Evolutionary conservation across 2,888 invertebrate species (phyloP), one percentile per base, ranked within the genome.

Genomic region (Philhelius pedissequus): DNA sequence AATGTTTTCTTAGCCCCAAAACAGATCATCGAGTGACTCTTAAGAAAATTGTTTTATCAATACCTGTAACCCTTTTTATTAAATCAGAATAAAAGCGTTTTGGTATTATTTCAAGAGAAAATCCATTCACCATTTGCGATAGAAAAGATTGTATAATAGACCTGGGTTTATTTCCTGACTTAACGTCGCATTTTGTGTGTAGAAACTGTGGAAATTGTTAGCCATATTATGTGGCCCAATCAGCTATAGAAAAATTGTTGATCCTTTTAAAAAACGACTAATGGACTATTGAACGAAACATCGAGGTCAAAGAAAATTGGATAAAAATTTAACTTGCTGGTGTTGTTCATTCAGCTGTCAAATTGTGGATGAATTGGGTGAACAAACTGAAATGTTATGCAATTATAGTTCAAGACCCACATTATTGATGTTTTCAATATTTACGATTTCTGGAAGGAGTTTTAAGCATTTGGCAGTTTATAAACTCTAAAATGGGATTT

Each of bases 191-290:
- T 25, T 27, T 25, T 27, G 30, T 62, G 40, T 43, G 62, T 43
- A 62, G 43, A 32, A 52, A 68, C 40, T 22, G 60, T 20, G 18
- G 13, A 40, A 64, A 71, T 64, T 71, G 45, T 38, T 18, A 45
- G 11, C 74, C 69, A 75, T n/a, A n/a, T 69, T 80, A 74, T 30
- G 40, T 52, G 43, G 68, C 20, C 48, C 48, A 71, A 78, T 71
- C 38, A 56, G 15, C 56, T 64, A 78, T 64, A 58, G 48, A n/a
- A n/a, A n/a, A 66, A 56, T 6, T 48, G 48, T 64, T 38, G 62
- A 25, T 8, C 38, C 52, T 27, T 54, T 82, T 40, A 62, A 77
- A 77, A 30, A 73, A n/a, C 54, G 68, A 25, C 22, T 70, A 27
- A 54, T 64, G 40, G 58, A 48, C 48, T 64, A 70, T 43, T 43